These are phyloP conservation scores for Apotomis betuletana DNA, from an alignment of 2,888 invertebrate genomes.

Conservation along the genomic window DNA sequence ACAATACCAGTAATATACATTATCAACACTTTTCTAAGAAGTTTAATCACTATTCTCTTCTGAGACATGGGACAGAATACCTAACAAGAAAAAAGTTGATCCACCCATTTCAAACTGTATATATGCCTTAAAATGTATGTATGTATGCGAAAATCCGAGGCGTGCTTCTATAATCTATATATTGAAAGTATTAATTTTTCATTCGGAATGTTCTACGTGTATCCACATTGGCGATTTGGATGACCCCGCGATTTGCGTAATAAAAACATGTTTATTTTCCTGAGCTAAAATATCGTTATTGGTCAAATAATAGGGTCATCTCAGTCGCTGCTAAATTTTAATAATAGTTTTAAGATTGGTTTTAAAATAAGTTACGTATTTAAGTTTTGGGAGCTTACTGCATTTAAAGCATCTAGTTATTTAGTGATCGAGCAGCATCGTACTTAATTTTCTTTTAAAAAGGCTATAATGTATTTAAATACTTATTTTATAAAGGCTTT, in stretches of 20 bases:
- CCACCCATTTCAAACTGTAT: too few relatives aligned
- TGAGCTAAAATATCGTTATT: not conserved
- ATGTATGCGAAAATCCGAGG: too few relatives aligned
- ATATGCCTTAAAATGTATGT: too few relatives aligned
- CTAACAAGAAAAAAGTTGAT: too few relatives aligned
- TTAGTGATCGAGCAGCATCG: slow-evolving; percentile 34
- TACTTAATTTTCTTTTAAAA: slow-evolving; percentile 34
- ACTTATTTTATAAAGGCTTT: slow-evolving; percentile 15
- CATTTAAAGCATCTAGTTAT: slow-evolving; percentile 32
- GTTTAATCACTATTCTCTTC: too few relatives aligned
- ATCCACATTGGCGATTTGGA: not conserved
- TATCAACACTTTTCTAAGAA: too few relatives aligned
- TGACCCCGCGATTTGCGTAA: not conserved
- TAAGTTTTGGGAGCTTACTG: slow-evolving; percentile 27
- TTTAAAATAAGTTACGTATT: slow-evolving; percentile 1
- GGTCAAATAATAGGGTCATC: not conserved
- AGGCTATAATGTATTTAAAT: slow-evolving; percentile 19
- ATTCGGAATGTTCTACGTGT: slow-evolving; percentile 14
- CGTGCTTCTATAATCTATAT: too few relatives aligned
- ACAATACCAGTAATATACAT: too few relatives aligned
- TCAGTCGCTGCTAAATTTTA: not conserved
- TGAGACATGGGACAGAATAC: too few relatives aligned
- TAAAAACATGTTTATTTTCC: too few relatives aligned
- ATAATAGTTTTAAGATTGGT: slow-evolving; percentile 10
- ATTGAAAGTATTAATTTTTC: not conserved